These are phyloP conservation scores for Sesamia nonagrioides DNA, from an alignment of 1,140 invertebrate species.

Conservation along the genomic window DNA sequence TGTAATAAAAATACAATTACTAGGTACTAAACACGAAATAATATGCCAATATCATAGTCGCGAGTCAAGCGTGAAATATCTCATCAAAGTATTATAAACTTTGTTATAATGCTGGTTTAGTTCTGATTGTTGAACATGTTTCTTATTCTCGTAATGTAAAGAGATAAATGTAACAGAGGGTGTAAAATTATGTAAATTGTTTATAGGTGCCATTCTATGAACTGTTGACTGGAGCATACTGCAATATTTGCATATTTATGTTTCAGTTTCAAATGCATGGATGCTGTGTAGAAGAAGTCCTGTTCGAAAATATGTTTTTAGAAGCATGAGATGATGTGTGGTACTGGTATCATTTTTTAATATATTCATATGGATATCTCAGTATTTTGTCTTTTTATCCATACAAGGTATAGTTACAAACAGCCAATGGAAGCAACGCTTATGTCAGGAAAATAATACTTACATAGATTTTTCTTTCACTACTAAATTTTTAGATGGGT, in stretches of 20 bases:
- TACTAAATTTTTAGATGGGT: too few relatives aligned
- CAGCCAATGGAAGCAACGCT: too few relatives aligned
- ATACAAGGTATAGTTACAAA: too few relatives aligned
- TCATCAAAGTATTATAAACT: neutral
- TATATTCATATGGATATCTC: too few relatives aligned
- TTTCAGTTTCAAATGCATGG: too few relatives aligned
- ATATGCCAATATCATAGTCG: neutral
- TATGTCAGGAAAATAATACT: too few relatives aligned
- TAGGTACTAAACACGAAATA: neutral
- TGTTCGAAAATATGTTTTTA: too few relatives aligned
- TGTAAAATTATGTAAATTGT: conserved; percentile 55
- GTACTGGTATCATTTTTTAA: too few relatives aligned
- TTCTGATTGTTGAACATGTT: neutral
- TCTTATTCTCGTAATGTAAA: conserved; percentile 18
- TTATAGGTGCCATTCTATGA: neutral
- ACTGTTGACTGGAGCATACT: neutral
- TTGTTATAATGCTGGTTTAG: neutral
- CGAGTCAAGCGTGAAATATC: neutral
- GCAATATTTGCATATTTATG: too few relatives aligned
- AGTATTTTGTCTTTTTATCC: too few relatives aligned
- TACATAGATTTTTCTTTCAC: neutral
- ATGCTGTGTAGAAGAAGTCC: too few relatives aligned
- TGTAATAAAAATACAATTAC: neutral
- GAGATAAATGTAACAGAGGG: conserved; percentile 42
- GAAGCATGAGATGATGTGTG: too few relatives aligned